phyloP scores from a whole-genome alignment of 2,888 invertebrate species.

The Mesorhabditis sp. region DNA sequence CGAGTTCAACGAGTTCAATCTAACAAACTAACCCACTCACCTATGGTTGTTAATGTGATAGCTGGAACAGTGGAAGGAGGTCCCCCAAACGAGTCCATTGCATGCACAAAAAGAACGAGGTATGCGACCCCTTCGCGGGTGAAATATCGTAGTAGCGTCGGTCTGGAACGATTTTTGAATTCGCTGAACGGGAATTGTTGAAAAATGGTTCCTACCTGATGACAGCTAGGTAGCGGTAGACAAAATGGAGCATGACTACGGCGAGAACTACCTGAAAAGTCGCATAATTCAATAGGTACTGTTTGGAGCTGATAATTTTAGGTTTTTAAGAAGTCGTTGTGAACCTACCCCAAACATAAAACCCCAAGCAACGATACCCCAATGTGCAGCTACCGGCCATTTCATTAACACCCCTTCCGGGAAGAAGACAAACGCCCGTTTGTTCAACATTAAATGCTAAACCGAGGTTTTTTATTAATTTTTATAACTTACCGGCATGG shows the following conservation, averaged over 20 bases:
- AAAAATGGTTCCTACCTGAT: not conserved
- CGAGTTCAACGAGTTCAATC: not conserved
- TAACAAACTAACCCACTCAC: not conserved
- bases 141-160: no score
- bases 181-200: no score
- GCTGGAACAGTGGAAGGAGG: not conserved
- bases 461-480: not conserved
- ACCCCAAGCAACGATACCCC: not conserved
- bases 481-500: not conserved
- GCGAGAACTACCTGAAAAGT: constrained; percentile 4
- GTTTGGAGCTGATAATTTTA: no score
- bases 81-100: constrained; percentile 6
- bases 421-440: not conserved
- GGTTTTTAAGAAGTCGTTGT: no score
- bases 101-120: not conserved
- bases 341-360: constrained; percentile 6
- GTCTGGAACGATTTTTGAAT: no score
- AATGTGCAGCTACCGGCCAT: constrained; percentile 1
- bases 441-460: not conserved
- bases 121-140: no score
- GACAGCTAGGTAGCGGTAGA: constrained; percentile 1
- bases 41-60: not conserved
- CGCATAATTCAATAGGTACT: no score
- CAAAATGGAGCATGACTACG: not conserved
- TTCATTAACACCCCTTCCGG: not conserved